Evolutionary conservation across 2,797 vertebrate genomes (phyloP).

Genomic region (Coendou prehensilis): DNA sequence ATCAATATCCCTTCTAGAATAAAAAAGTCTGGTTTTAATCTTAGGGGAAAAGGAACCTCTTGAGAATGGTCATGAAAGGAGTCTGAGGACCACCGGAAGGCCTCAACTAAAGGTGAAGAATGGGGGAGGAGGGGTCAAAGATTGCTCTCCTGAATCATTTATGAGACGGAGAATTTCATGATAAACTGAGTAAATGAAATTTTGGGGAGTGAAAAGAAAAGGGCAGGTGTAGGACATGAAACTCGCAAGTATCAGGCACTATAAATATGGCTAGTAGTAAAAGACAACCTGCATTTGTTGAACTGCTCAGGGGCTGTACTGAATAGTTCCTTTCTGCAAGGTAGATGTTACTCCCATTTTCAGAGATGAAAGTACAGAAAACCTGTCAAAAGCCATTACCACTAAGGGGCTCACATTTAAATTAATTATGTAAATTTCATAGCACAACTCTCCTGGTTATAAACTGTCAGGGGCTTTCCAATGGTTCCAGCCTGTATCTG

Average conservation of each 20-base stretch:
- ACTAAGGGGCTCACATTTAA: constrained; percentile 8
- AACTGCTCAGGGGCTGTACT: not conserved
- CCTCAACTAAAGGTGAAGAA: not conserved
- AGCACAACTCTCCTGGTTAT: constrained; percentile 8
- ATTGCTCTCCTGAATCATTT: not conserved
- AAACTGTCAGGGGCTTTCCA: not conserved
- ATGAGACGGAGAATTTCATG: not conserved
- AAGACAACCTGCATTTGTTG: not conserved
- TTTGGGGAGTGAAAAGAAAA: not conserved
- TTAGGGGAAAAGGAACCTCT: not conserved
- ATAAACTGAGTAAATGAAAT: not conserved
- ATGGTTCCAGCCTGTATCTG: not conserved
- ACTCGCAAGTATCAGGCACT: not conserved
- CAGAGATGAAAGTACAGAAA: constrained; percentile 28
- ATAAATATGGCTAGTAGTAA: not conserved
- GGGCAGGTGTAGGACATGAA: not conserved
- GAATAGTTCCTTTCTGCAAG: not conserved
- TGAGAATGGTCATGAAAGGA: constrained; percentile 5
- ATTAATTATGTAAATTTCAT: constrained; percentile 40
- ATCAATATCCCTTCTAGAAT: not conserved
- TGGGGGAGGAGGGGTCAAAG: not conserved
- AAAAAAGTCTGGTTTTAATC: constrained; percentile 13
- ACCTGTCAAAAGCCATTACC: not conserved
- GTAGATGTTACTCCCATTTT: not conserved
- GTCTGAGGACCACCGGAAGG: not conserved